Conservation (phyloP, 2,113 vertebrate species). For the Heterotis niloticus region DNA sequence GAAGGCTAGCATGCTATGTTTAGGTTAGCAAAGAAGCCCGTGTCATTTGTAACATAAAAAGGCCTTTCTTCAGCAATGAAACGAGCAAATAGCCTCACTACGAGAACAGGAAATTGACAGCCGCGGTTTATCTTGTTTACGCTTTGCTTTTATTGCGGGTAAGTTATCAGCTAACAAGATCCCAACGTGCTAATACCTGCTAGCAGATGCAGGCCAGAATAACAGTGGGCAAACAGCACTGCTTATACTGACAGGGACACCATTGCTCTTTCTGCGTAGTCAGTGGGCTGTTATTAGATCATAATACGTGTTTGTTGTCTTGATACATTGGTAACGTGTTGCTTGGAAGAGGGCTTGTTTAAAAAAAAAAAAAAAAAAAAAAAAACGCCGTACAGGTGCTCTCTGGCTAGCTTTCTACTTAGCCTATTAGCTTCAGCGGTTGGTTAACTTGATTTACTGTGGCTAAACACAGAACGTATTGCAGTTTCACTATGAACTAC, state of each 20-base stretch:
- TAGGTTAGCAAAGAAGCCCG: neutral
- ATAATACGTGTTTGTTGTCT: too few relatives aligned
- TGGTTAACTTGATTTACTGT: neutral
- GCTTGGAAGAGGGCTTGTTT: neutral
- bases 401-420: neutral
- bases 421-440: neutral
- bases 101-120: neutral
- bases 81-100: neutral
- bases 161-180: neutral
- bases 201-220: neutral
- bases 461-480: neutral
- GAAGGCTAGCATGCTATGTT: neutral
- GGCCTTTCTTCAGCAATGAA: neutral
- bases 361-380: too few relatives aligned
- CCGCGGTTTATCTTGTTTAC: neutral
- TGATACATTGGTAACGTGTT: too few relatives aligned
- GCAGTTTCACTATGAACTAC: neutral
- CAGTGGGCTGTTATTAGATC: neutral
- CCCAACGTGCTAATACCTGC: slow-evolving; percentile 1
- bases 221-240: neutral
- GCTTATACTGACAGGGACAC: neutral
- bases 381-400: too few relatives aligned
- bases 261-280: too few relatives aligned
- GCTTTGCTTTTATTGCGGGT: neutral
- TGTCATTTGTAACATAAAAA: neutral